phyloP scores from a whole-genome alignment of 2,888 invertebrate genomes.

The Lepeophtheirus nordmannii region DNA sequence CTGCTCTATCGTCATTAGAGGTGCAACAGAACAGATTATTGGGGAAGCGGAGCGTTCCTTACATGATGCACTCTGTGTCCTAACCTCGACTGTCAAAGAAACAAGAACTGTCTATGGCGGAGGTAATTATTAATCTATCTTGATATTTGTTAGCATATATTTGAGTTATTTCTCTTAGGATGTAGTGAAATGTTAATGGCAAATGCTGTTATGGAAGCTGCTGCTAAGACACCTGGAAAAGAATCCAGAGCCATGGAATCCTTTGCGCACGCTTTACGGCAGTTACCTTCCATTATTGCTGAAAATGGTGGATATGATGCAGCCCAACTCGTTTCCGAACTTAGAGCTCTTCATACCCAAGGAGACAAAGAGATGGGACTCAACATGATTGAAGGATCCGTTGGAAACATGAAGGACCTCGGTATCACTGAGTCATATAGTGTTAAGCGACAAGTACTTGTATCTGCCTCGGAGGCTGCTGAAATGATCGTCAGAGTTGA shows the following conservation, averaged over 20 bases:
- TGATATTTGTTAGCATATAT: slow-evolving; percentile 5
- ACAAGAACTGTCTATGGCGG: slow-evolving; percentile 80
- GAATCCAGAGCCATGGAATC: slow-evolving; percentile 94
- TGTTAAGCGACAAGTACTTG: slow-evolving; percentile 85
- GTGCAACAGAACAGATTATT: slow-evolving; percentile 92
- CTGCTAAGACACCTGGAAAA: slow-evolving; percentile 80
- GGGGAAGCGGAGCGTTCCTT: slow-evolving; percentile 96
- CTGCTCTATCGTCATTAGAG: slow-evolving; percentile 88
- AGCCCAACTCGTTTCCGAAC: slow-evolving; percentile 75
- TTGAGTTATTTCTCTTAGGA: slow-evolving; percentile 36
- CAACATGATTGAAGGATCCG: slow-evolving; percentile 43
- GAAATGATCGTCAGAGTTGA: slow-evolving; percentile 98
- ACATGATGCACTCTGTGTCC: slow-evolving; percentile 93
- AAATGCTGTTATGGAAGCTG: slow-evolving; percentile 65
- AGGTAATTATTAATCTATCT: slow-evolving; percentile 39
- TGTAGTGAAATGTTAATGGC: slow-evolving; percentile 96
- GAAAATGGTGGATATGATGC: slow-evolving; percentile 99
- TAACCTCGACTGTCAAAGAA: slow-evolving; percentile 86
- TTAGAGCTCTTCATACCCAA: slow-evolving; percentile 75
- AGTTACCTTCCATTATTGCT: slow-evolving; percentile 85
- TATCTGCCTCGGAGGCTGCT: slow-evolving; percentile 89
- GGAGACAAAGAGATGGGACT: slow-evolving; percentile 61
- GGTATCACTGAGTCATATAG: slow-evolving; percentile 94
- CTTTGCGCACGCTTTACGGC: slow-evolving; percentile 64
- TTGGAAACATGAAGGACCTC: slow-evolving; percentile 74